These are phyloP conservation scores for Acleris emargana DNA, from an alignment of 2,888 invertebrate species.

Conservation along the genomic window DNA sequence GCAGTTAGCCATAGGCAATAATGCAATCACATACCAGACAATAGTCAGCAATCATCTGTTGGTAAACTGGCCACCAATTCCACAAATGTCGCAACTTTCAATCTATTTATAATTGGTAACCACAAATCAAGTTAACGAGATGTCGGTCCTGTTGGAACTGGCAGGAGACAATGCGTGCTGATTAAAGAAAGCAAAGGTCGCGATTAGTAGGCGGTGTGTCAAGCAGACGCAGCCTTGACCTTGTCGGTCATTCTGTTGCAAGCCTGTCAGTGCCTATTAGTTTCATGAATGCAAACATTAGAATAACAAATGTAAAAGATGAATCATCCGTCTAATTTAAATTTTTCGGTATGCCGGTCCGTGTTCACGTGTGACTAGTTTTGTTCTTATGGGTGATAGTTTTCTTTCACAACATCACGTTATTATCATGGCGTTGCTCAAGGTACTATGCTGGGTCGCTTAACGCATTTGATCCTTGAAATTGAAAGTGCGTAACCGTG, in stretches of 20 bases:
- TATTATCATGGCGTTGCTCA: conserved; percentile 3
- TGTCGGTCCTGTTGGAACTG: conserved; percentile 20
- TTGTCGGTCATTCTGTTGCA: conserved; percentile 53
- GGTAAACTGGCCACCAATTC: conserved; percentile 29
- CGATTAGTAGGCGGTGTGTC: conserved; percentile 30
- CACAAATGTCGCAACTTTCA: conserved; percentile 34
- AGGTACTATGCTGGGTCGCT: conserved; percentile 1
- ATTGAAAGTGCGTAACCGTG: conserved; percentile 19
- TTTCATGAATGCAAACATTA: conserved; percentile 27
- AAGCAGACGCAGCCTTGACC: conserved; percentile 52
- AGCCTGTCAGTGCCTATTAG: conserved; percentile 38
- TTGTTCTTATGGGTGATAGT: background rate
- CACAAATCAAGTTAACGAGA: conserved; percentile 36
- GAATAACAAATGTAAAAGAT: conserved; percentile 29
- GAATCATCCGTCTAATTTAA: conserved; percentile 20
- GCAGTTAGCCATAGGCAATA: conserved; percentile 23
- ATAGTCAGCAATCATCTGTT: conserved; percentile 28
- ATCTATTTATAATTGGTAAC: conserved; percentile 37
- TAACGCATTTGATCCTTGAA: conserved; percentile 13
- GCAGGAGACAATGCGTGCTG: conserved; percentile 30
- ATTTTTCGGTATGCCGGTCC: conserved; percentile 2
- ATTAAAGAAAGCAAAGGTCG: conserved; percentile 41
- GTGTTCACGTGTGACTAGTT: background rate
- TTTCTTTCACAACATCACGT: conserved; percentile 12
- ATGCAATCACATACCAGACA: conserved; percentile 31